Conservation (phyloP, 2,888 invertebrate genomes). For the Emmelina monodactyla region DNA sequence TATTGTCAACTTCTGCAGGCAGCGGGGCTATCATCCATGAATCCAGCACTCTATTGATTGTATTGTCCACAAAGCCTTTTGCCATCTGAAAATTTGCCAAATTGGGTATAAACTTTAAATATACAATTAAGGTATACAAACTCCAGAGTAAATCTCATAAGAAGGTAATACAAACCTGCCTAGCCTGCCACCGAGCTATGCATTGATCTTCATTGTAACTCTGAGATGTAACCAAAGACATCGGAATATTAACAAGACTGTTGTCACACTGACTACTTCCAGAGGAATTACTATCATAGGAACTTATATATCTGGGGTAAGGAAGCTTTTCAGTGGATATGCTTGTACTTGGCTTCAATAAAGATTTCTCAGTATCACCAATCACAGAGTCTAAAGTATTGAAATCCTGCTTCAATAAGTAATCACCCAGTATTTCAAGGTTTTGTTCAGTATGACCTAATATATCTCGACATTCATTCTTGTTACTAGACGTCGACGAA, state of each 20-base stretch:
- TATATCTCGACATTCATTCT: slow-evolving; percentile 23
- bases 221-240: slow-evolving; percentile 28
- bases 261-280: slow-evolving; percentile 19
- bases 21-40: slow-evolving; percentile 61
- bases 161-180: slow-evolving; percentile 47
- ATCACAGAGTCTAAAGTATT: slow-evolving; percentile 36
- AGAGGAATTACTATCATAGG: slow-evolving; percentile 23
- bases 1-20: slow-evolving; percentile 37
- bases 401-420: slow-evolving; percentile 43
- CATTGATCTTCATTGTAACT: slow-evolving; percentile 41
- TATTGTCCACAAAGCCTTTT: slow-evolving; percentile 73
- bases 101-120: too few relatives aligned
- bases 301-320: slow-evolving; percentile 40
- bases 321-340: slow-evolving; percentile 25
- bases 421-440: slow-evolving; percentile 42
- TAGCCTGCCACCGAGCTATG: slow-evolving; percentile 69
- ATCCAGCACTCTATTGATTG: slow-evolving; percentile 73
- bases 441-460: slow-evolving; percentile 38
- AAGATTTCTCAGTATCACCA: slow-evolving; percentile 27
- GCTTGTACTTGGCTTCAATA: slow-evolving; percentile 28
- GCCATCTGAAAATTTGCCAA: slow-evolving; percentile 58
- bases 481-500: slow-evolving; percentile 24
- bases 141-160: too few relatives aligned
- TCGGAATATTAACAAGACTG: slow-evolving; percentile 20
- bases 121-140: too few relatives aligned